Evolutionary conservation across 2,113 vertebrate genomes (phyloP).

Genomic region (Xenopus borealis): DNA sequence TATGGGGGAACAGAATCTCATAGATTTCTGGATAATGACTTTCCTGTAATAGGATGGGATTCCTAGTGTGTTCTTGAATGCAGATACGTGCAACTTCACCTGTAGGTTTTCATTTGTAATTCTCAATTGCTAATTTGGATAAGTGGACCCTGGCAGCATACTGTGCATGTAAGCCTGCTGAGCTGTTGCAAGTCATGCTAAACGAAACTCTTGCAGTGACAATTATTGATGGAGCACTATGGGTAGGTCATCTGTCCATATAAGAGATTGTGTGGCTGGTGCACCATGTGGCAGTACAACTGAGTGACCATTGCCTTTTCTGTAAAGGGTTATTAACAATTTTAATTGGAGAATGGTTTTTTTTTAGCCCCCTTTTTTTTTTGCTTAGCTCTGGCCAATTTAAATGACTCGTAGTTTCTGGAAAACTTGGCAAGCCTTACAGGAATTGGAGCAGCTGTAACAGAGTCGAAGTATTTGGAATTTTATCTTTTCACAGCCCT

Average conservation of each 20-base stretch:
- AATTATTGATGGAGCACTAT: not conserved
- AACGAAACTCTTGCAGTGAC: not conserved
- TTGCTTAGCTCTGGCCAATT: constrained; percentile 20
- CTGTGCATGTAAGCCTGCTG: not conserved
- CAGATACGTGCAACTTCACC: too few species aligned
- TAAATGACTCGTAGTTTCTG: not conserved
- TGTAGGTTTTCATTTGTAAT: not conserved
- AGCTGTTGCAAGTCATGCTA: not conserved
- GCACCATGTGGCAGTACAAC: not conserved
- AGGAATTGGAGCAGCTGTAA: constrained; percentile 21
- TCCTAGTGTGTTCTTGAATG: too few species aligned
- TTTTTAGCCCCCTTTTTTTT: not conserved
- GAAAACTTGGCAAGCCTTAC: constrained; percentile 26
- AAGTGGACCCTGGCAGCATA: not conserved
- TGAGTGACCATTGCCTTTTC: not conserved
- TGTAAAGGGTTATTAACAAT: not conserved
- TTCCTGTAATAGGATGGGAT: too few species aligned
- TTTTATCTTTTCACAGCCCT: constrained; percentile 35
- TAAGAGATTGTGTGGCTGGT: not conserved
- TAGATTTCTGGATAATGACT: too few species aligned
- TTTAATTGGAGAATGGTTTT: too few species aligned
- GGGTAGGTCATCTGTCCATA: not conserved
- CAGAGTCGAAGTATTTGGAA: constrained; percentile 27
- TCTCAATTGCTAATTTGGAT: not conserved
- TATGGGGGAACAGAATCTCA: too few species aligned